Evolutionary conservation across 2,113 vertebrate genomes (phyloP).

Genomic region (Euleptes europaea): DNA sequence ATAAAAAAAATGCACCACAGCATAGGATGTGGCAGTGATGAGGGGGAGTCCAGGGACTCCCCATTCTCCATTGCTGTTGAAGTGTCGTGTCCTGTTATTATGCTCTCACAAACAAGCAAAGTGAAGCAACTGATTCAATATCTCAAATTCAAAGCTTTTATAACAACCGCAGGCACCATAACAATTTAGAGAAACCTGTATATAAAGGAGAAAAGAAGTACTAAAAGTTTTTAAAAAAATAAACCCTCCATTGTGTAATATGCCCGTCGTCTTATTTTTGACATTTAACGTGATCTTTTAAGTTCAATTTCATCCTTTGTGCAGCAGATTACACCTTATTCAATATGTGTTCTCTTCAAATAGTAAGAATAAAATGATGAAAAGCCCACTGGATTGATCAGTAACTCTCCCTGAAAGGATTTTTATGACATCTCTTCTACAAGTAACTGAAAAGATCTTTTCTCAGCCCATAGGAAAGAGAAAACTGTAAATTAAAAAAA

Average conservation of each 20-base stretch:
- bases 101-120: too few species aligned
- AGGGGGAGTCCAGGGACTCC: too few species aligned
- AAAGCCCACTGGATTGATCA: neutral
- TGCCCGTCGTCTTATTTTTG: neutral
- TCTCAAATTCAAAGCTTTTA: neutral
- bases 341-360: neutral
- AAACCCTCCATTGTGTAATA: neutral
- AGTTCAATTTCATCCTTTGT: neutral
- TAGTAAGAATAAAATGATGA: neutral
- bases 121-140: too few species aligned
- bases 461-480: neutral
- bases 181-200: neutral
- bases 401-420: neutral
- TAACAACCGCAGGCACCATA: neutral
- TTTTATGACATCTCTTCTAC: neutral
- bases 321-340: neutral
- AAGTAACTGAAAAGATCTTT: neutral
- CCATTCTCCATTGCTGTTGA: too few species aligned
- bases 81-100: too few species aligned
- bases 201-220: neutral
- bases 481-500: neutral
- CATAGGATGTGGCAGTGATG: too few species aligned
- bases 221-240: neutral
- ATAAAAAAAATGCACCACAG: too few species aligned
- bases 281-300: neutral